These are phyloP conservation scores for Mobula birostris DNA, from an alignment of 2,113 vertebrate genomes.

Conservation along the genomic window DNA sequence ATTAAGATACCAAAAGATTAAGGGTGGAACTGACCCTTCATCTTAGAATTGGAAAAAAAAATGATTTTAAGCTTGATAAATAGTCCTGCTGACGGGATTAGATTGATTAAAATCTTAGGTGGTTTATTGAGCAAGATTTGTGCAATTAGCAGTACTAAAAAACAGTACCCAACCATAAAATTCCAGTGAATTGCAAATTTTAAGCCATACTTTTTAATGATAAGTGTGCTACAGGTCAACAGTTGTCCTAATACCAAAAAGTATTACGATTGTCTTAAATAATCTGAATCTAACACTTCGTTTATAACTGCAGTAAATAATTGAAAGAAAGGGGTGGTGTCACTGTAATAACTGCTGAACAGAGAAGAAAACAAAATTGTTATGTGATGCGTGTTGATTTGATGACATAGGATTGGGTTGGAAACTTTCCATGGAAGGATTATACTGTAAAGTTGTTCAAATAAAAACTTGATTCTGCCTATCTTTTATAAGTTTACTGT, in stretches of 20 bases:
- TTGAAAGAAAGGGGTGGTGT: neutral
- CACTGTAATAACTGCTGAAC: neutral
- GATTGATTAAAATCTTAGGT: slow-evolving; percentile 13
- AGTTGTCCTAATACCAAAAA: neutral
- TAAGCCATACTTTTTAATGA: neutral
- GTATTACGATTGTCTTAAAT: neutral
- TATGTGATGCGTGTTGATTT: too few species aligned
- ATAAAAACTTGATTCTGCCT: neutral
- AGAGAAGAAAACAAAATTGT: neutral
- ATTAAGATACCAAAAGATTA: neutral
- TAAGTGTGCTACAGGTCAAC: neutral
- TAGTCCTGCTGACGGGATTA: neutral
- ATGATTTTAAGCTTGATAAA: neutral
- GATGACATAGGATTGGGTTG: too few species aligned
- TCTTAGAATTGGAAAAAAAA: neutral
- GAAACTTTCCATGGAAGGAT: neutral
- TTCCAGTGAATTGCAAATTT: neutral
- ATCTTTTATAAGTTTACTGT: neutral
- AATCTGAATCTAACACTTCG: neutral
- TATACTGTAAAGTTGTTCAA: neutral
- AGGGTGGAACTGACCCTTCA: slow-evolving; percentile 7
- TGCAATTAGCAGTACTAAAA: neutral
- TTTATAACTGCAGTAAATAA: neutral
- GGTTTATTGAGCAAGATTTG: neutral
- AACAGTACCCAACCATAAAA: neutral